Percentiles rank a stretch among this genome's conserved stretches.
Conservation (phyloP, 2,888 invertebrate genomes). For the Halocaridina rubra region DNA sequence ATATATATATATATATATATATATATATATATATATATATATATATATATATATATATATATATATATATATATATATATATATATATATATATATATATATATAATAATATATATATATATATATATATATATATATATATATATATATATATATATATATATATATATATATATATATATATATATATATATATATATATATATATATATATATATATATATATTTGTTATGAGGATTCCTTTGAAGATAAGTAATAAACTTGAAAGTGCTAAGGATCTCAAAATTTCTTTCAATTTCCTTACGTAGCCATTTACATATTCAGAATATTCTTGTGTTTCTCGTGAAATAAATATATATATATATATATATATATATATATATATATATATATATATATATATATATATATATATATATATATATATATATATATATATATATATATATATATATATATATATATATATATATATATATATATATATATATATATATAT, state of each 20-base stretch:
- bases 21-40: neutral
- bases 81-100: neutral
- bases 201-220: neutral
- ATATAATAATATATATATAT: neutral
- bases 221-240: neutral
- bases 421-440: neutral
- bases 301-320: too few relatives aligned
- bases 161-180: neutral
- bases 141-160: neutral
- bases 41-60: neutral
- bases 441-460: neutral
- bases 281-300: too few relatives aligned
- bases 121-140: neutral
- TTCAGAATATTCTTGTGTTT: too few relatives aligned
- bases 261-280: too few relatives aligned
- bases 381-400: constrained; percentile 1
- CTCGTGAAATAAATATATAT: neutral
- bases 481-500: constrained; percentile 5
- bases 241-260: too few relatives aligned
- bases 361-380: neutral
- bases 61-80: neutral
- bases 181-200: neutral
- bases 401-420: neutral
- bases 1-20: neutral
- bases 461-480: constrained; percentile 3